Evolutionary conservation across 2,888 invertebrate genomes (phyloP).

Genomic region (Agrotis puta): DNA sequence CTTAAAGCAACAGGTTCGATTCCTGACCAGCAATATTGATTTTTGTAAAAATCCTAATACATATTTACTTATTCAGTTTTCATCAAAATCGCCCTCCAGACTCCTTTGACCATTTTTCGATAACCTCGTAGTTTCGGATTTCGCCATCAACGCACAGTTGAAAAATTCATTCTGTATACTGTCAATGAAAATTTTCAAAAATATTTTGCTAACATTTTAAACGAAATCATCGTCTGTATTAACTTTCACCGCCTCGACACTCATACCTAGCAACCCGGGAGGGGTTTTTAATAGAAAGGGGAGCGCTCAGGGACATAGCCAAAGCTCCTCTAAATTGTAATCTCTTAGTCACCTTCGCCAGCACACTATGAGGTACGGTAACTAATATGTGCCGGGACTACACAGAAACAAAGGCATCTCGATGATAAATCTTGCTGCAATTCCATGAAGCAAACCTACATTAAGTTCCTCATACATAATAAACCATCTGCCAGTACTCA

Average conservation of each 20-base stretch:
- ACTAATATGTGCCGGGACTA: slow-evolving; percentile 8
- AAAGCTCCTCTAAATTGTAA: background rate
- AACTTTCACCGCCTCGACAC: background rate
- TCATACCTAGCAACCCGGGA: background rate
- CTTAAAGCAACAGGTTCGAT: no score
- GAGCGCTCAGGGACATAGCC: background rate
- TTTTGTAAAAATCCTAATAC: no score
- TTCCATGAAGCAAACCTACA: slow-evolving; percentile 25
- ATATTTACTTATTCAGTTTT: no score
- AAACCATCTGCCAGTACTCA: slow-evolving; percentile 45
- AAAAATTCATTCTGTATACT: no score
- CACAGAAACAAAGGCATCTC: slow-evolving; percentile 28
- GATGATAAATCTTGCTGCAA: slow-evolving; percentile 38
- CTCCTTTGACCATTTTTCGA: no score
- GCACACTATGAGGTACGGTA: background rate
- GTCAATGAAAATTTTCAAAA: background rate
- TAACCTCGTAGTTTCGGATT: no score
- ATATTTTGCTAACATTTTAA: background rate
- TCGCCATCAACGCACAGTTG: no score
- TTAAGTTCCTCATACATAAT: slow-evolving; percentile 27
- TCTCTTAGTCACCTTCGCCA: background rate
- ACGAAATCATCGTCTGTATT: background rate
- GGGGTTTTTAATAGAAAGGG: background rate
- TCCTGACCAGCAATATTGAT: no score
- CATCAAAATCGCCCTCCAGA: no score